Evolutionary conservation across 2,797 vertebrate species (phyloP), one percentile per base, ranked within the genome.

Genomic region (Novumbra hubbsi): DNA sequence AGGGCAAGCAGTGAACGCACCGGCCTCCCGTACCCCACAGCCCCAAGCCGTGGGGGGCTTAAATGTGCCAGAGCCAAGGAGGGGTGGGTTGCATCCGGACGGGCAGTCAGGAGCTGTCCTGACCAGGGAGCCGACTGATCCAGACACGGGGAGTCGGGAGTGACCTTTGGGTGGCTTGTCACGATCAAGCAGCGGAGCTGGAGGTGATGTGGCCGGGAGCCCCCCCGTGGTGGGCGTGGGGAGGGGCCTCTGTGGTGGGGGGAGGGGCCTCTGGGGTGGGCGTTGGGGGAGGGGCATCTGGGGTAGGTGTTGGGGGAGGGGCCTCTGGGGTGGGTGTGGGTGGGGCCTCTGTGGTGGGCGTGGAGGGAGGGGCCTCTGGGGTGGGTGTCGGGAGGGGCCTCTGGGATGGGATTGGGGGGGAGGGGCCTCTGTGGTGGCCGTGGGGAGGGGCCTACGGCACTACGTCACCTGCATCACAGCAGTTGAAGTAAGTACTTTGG

Each of bases 111-210:
- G 60, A 80, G 73, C 77, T 85, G 84, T 88, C 83, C 75, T 49
- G 27, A 12, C 24, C 67, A 41, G 60, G 15, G 52, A 57, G 71
- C 80, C 34, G n/a, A 77, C 70, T 75, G 74, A 74, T 80, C 7
- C 16, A 75, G 78, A 79, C 45, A 24, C 0, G 12, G n/a, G 74
- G 78, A 9, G 78, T 84, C 80, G 38, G 65, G 76, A 84, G 80
- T 86, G 89, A 88, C 87, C 85, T 85, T 50, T 4, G 71, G 7
- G 62, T 78, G 70, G 72, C 28, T 88, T 81, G 82, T 30, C 73
- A 41, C 67, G 73, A 45, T 74, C 6, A 7, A 32, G 7, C 27
- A 27, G 78, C 7, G 48, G 66, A 80, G 81, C 85, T 66, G 52
- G 82, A 86, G 85, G 85, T 41, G 83, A 86, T 89, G 84, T 71